These are phyloP conservation scores for Tolypeutes matacus DNA, from an alignment of 2,797 vertebrate genomes.

Conservation along the genomic window DNA sequence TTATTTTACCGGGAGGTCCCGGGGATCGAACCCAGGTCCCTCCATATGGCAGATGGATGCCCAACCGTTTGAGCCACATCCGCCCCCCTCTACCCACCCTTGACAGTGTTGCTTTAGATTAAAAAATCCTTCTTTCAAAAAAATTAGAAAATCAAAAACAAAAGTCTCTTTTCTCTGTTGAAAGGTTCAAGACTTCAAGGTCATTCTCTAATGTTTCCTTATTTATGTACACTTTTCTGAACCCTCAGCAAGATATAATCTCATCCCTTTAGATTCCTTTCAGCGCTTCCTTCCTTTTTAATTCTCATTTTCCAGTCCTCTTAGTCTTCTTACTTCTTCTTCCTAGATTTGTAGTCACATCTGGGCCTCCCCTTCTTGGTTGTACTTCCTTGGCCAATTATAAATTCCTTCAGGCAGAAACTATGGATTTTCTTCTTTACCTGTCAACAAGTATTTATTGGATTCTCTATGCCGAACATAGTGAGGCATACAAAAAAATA, in stretches of 20 bases:
- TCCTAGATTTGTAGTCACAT: neutral
- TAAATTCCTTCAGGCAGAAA: slow-evolving; percentile 45
- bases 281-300: neutral
- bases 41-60: too few relatives aligned
- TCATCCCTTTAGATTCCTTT: neutral
- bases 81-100: neutral
- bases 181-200: slow-evolving; percentile 19
- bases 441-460: slow-evolving; percentile 43
- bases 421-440: neutral
- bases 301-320: slow-evolving; percentile 26
- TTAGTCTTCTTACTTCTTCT: neutral
- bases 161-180: slow-evolving; percentile 39
- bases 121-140: slow-evolving; percentile 4
- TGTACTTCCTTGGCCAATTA: neutral
- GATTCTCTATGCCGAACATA: slow-evolving; percentile 16
- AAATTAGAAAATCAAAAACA: slow-evolving; percentile 9
- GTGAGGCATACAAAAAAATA: slow-evolving; percentile 21
- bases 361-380: neutral
- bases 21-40: too few relatives aligned
- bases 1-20: too few relatives aligned
- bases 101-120: slow-evolving; percentile 41
- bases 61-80: too few relatives aligned
- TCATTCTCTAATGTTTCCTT: slow-evolving; percentile 31
- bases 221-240: neutral
- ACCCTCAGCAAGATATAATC: neutral